Base-by-base conservation (phyloP, 1,140 invertebrate genomes). In the Nymphalis io region DNA sequence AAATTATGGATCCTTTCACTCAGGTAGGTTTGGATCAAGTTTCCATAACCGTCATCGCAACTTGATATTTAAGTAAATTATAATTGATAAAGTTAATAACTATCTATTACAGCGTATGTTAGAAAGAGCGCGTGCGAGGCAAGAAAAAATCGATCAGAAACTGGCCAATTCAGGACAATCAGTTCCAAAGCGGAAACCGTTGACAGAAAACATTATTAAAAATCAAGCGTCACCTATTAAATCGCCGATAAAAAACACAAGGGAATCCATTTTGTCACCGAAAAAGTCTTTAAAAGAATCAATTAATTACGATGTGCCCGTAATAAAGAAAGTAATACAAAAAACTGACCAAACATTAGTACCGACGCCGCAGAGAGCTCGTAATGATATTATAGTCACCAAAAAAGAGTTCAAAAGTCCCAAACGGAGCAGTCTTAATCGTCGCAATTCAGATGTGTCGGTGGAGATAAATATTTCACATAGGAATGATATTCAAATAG, bases 401-500 rank as follows among this genome's bases (percentile, higher is more conserved):
- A 88, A 86, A 68, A 83, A 83, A 67, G 84, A 90, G 75, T 87
- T 90, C 64, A 82, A 81, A 75, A 87, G 83, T 65, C 80, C 84
- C 21, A 79, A 83, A 73, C 73, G 40, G 13, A 15, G 78, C n/a
- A 85, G 84, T 61, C 46, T 83, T 16, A 80, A 70, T 12, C 74
- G 80, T 51, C 77, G 87, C 12, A 88, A 89, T 66, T 91, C 89
- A 1, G 89, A 91, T 63, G 86, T 92, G 12, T 91, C 91, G 0
- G 88, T 92, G 10, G 89, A 92, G 71, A 92, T 92, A 8, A 92
- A 92, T 27, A 92, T 92, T 69, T 87, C 89, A 5, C 91, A 92
- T 66, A 80, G 89, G 63, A 89, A 92, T 74, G 89, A 92, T 55
- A 91, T 92, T 23, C 89, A 92, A 65, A 91, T 92, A 40, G 89